These are phyloP conservation scores for Tor tambroides DNA, from an alignment of 2,113 vertebrate genomes.

Conservation along the genomic window DNA sequence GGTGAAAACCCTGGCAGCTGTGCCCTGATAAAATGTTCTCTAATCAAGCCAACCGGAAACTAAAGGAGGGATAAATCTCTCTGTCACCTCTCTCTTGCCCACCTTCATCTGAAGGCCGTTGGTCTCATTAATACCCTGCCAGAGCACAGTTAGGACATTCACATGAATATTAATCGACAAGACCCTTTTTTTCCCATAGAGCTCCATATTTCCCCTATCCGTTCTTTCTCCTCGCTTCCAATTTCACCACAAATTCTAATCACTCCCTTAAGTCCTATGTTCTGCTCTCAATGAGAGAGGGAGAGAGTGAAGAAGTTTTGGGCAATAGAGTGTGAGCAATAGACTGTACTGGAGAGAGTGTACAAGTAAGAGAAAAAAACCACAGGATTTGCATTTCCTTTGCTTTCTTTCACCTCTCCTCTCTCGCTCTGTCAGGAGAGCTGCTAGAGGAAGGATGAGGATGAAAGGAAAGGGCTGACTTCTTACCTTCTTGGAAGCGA, in stretches of 20 bases:
- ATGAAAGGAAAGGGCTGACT: constrained; percentile 71
- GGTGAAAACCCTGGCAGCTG: constrained; percentile 70
- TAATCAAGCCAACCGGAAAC: constrained; percentile 70
- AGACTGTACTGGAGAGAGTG: constrained; percentile 2
- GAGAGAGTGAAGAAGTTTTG: constrained; percentile 57
- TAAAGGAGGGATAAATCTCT: constrained; percentile 61
- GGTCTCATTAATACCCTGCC: constrained; percentile 72
- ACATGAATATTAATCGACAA: constrained; percentile 77
- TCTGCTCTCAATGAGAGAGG: constrained; percentile 67
- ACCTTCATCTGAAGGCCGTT: constrained; percentile 67
- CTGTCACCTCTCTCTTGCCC: constrained; percentile 39
- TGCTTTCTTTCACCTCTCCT: constrained; percentile 50
- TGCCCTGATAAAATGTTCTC: constrained; percentile 66
- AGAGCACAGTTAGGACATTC: constrained; percentile 65
- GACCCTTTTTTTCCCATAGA: constrained; percentile 43
- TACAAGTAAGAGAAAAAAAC: constrained; percentile 30
- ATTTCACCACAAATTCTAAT: constrained; percentile 75
- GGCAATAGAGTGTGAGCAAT: constrained; percentile 28
- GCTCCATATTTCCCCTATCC: constrained; percentile 59
- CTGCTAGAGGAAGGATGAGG: constrained; percentile 60
- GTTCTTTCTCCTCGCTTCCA: constrained; percentile 66
- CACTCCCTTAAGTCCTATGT: constrained; percentile 74
- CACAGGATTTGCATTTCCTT: constrained; percentile 70
- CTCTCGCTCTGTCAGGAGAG: constrained; percentile 49
- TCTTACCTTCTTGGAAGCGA: constrained; percentile 67